These are phyloP conservation scores for Valencia hispanica DNA, from an alignment of 2,797 vertebrate species.

Conservation along the genomic window DNA sequence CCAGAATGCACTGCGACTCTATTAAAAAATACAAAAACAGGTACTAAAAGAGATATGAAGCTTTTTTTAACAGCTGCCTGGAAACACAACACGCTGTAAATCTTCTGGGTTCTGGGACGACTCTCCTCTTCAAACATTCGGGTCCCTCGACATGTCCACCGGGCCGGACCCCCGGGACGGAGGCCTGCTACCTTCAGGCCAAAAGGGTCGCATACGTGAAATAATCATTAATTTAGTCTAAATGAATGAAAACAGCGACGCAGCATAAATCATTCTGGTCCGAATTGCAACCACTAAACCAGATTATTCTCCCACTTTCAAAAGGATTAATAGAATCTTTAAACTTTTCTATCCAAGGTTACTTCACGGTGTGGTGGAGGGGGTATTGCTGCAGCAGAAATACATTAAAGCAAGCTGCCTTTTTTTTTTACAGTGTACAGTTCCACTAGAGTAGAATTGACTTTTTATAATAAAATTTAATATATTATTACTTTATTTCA, in stretches of 20 bases:
- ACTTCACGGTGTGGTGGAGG: slow-evolving; percentile 38
- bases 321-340: not conserved
- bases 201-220: not conserved
- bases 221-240: not conserved
- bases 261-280: not conserved
- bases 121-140: too few relatives aligned
- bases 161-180: too few relatives aligned
- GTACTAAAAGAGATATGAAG: too few relatives aligned
- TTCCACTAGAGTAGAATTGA: slow-evolving; percentile 73
- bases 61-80: too few relatives aligned
- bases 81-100: too few relatives aligned
- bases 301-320: not conserved
- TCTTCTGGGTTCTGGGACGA: too few relatives aligned
- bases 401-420: slow-evolving; percentile 71
- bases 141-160: too few relatives aligned
- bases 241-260: not conserved
- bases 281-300: not conserved
- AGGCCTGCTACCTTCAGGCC: too few relatives aligned
- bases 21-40: too few relatives aligned
- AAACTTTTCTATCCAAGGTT: not conserved
- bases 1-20: not conserved
- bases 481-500: slow-evolving; percentile 84
- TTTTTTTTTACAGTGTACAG: slow-evolving; percentile 85
- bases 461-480: slow-evolving; percentile 94
- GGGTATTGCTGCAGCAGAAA: slow-evolving; percentile 65